phyloP scores from a whole-genome alignment of 2,888 invertebrate species.

The Maniola hyperantus region DNA sequence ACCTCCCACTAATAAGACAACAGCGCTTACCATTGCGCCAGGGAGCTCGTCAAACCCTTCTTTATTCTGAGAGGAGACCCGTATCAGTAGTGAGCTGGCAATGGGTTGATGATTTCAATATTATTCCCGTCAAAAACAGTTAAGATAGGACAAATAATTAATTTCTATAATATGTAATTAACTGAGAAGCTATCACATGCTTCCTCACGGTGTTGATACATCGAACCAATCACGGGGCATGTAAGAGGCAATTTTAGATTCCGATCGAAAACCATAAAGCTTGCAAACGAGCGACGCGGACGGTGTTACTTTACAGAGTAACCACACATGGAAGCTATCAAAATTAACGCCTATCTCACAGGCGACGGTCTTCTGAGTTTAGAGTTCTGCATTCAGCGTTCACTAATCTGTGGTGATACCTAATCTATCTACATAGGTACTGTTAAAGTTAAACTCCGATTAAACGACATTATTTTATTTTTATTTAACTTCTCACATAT shows the following conservation, averaged over 20 bases:
- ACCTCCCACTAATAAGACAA: no score
- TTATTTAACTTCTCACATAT: no score
- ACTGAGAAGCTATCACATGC: neutral
- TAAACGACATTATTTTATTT: no score
- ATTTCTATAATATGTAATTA: constrained; percentile 21
- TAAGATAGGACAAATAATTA: constrained; percentile 30
- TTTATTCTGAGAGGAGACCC: no score
- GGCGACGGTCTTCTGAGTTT: neutral
- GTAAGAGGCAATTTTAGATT: constrained; percentile 73
- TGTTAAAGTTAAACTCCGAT: no score
- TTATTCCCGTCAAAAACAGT: constrained; percentile 3
- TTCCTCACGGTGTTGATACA: constrained; percentile 23
- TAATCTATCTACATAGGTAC: no score
- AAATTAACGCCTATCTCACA: neutral
- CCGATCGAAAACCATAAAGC: constrained; percentile 60
- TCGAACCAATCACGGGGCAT: constrained; percentile 50
- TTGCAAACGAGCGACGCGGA: constrained; percentile 47
- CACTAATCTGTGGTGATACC: no score
- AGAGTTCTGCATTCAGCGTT: neutral
- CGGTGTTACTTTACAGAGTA: constrained; percentile 44
- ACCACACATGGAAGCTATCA: constrained; percentile 10
- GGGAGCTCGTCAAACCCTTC: no score
- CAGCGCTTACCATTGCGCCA: no score
- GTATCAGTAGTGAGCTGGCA: no score
- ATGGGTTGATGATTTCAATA: no score